Conservation (phyloP, 1,140 invertebrate genomes). For the Ceratosolen solmsi region DNA sequence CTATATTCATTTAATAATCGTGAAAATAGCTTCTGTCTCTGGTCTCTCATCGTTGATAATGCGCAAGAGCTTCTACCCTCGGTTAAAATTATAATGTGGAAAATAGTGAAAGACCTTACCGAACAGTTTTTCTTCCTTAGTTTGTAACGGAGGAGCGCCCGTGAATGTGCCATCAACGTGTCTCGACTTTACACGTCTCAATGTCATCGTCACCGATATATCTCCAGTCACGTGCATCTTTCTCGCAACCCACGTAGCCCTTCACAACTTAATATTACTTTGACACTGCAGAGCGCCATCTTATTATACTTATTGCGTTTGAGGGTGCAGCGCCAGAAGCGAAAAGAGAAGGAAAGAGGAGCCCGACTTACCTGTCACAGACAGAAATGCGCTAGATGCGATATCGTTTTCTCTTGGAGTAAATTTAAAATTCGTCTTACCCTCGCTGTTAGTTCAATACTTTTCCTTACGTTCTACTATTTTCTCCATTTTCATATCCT, state of each 20-base stretch:
- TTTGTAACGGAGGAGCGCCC: not conserved
- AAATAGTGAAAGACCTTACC: not conserved
- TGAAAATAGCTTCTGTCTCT: no score
- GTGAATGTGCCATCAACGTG: constrained; percentile 25
- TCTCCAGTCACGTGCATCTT: constrained; percentile 18
- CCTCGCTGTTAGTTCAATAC: constrained; percentile 24
- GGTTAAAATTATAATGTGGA: not conserved
- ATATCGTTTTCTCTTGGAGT: constrained; percentile 39
- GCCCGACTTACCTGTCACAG: constrained; percentile 38
- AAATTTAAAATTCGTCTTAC: constrained; percentile 32
- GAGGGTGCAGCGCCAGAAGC: not conserved
- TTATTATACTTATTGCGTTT: constrained; percentile 50
- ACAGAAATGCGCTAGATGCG: constrained; percentile 40
- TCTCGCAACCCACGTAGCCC: constrained; percentile 31
- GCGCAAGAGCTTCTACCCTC: no score
- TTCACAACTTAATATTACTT: constrained; percentile 48
- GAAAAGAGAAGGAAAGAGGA: not conserved
- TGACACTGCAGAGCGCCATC: constrained; percentile 18
- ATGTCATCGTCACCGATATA: constrained; percentile 18
- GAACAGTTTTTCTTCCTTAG: not conserved
- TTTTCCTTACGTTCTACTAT: not conserved
- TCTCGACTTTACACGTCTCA: not conserved
- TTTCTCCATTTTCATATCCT: not conserved
- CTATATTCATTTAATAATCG: no score
- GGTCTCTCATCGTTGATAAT: no score